A percentile compares a stretch with the other conserved stretches of the same genome.
Evolutionary conservation across 2,113 vertebrate genomes (phyloP).

Genomic region (Triplophysa siluroides): DNA sequence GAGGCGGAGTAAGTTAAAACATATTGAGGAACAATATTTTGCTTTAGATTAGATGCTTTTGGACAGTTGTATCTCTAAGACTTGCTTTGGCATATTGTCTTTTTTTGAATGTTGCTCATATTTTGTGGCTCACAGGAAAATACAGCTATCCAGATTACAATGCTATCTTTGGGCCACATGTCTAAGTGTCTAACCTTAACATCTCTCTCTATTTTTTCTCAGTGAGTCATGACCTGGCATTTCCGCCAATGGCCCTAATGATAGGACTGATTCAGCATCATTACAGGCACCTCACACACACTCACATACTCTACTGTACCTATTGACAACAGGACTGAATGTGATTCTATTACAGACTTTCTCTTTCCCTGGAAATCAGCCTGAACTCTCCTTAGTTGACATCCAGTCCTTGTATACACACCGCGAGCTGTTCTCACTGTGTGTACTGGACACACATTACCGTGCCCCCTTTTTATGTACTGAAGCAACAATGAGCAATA

Average conservation of each 20-base stretch:
- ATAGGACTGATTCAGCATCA: constrained; percentile 27
- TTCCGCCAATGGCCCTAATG: background rate
- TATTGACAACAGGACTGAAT: constrained; percentile 11
- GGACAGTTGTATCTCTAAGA: background rate
- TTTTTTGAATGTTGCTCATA: background rate
- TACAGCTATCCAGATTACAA: constrained; percentile 17
- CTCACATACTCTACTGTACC: background rate
- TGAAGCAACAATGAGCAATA: background rate
- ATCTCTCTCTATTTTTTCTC: constrained; percentile 23
- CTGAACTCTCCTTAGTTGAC: background rate
- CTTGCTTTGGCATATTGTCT: background rate
- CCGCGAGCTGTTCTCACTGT: constrained; percentile 2
- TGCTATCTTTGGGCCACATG: constrained; percentile 1
- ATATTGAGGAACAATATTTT: too few species aligned
- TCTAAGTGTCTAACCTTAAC: constrained; percentile 24
- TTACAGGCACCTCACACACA: constrained; percentile 12
- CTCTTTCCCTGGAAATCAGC: background rate
- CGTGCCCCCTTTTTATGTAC: background rate
- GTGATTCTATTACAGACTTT: background rate
- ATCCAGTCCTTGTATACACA: constrained; percentile 28
- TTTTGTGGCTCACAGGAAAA: constrained; percentile 4
- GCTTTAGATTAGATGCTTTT: too few species aligned
- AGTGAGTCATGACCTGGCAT: constrained; percentile 30
- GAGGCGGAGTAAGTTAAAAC: too few species aligned
- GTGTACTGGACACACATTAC: constrained; percentile 18